A percentile compares a stretch with the other conserved stretches of the same genome.
Evolutionary conservation across 2,113 vertebrate genomes (phyloP).

Genomic region (Rhinolophus ferrumequinum): DNA sequence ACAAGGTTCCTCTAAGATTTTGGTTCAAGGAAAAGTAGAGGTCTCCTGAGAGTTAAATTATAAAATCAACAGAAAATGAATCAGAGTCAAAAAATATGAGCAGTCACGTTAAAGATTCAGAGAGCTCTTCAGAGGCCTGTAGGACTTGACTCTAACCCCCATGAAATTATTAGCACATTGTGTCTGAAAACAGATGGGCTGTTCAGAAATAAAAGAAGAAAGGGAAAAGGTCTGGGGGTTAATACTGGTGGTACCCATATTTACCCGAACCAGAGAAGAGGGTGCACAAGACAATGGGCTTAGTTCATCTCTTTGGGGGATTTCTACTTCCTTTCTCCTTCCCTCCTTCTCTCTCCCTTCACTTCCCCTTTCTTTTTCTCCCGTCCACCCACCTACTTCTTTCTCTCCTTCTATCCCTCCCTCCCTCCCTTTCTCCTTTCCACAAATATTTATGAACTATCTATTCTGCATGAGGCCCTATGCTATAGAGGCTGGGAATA

Average conservation of each 20-base stretch:
- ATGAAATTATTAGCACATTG: not conserved
- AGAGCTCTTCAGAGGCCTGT: not conserved
- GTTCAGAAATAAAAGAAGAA: not conserved
- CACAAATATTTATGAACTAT: not conserved
- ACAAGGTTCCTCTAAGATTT: not conserved
- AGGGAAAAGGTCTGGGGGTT: fast-evolving
- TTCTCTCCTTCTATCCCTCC: fast-evolving
- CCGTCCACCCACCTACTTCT: too few relatives aligned
- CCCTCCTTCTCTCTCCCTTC: not conserved
- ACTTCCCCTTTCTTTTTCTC: not conserved
- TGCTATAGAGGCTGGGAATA: not conserved
- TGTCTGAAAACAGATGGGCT: not conserved
- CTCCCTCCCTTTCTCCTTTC: not conserved
- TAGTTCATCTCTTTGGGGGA: not conserved
- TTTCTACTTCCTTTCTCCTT: not conserved
- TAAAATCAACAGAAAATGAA: conserved; percentile 48
- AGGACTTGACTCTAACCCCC: not conserved
- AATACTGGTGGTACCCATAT: not conserved
- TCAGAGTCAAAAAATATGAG: not conserved
- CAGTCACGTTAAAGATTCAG: not conserved
- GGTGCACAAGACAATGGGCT: not conserved
- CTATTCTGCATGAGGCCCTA: not conserved
- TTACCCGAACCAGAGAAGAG: not conserved
- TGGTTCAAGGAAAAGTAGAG: not conserved
- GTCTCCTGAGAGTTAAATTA: not conserved